These are phyloP conservation scores for Aphyosemion australe DNA, from an alignment of 2,113 vertebrate genomes.

Conservation along the genomic window DNA sequence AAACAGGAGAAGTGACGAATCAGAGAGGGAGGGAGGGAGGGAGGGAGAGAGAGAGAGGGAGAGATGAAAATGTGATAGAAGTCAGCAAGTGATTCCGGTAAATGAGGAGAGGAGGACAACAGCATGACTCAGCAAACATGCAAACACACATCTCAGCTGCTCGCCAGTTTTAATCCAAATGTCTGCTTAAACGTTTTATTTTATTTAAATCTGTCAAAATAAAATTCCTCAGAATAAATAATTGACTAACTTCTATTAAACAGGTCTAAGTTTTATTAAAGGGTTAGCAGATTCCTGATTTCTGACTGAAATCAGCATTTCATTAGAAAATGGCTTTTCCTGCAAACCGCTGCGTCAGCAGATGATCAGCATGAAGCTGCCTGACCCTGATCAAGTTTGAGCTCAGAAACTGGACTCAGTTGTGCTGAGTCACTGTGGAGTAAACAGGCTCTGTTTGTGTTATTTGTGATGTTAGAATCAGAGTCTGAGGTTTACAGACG, in stretches of 20 bases:
- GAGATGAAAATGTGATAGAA: conserved; percentile 26
- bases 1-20: conserved; percentile 18
- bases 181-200: not conserved
- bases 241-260: not conserved
- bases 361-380: too few relatives aligned
- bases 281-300: too few relatives aligned
- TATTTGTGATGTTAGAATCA: conserved; percentile 7
- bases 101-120: conserved; percentile 26
- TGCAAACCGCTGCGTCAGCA: too few relatives aligned
- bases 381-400: too few relatives aligned
- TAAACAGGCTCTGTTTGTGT: not conserved
- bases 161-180: too few relatives aligned
- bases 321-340: too few relatives aligned
- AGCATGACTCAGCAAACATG: conserved; percentile 46
- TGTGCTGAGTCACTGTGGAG: conserved; percentile 18
- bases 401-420: not conserved
- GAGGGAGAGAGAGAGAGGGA: not conserved
- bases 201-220: not conserved
- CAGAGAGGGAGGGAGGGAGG: not conserved
- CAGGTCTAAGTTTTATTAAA: not conserved
- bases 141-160: not conserved
- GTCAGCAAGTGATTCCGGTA: conserved; percentile 29
- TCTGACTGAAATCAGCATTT: too few relatives aligned
- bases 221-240: not conserved
- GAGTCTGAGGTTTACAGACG: conserved; percentile 42